Evolutionary conservation across 1,140 invertebrate genomes (phyloP).

Genomic region (Drosophila subobscura): DNA sequence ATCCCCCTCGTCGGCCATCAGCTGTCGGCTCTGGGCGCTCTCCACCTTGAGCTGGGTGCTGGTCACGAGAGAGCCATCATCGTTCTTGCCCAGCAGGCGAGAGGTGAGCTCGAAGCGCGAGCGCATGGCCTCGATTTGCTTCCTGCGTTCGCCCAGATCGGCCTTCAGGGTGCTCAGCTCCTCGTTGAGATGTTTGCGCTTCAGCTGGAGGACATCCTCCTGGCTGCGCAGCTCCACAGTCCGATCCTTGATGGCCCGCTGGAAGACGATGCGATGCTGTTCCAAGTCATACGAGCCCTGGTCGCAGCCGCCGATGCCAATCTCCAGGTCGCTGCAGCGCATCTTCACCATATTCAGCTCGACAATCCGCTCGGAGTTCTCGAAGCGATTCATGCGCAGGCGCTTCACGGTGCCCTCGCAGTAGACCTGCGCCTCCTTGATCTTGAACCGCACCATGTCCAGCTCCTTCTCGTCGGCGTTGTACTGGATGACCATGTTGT

Average conservation of each 20-base stretch:
- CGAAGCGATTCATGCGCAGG: constrained; percentile 83
- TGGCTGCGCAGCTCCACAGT: constrained; percentile 85
- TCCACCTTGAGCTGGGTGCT: constrained; percentile 87
- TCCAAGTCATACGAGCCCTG: constrained; percentile 86
- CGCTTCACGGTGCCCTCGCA: constrained; percentile 86
- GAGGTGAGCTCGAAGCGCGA: constrained; percentile 79
- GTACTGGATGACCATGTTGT: constrained; percentile 82
- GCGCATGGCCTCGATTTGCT: constrained; percentile 85
- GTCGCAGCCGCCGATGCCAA: constrained; percentile 84
- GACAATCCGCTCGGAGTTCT: constrained; percentile 86
- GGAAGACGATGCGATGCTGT: constrained; percentile 85
- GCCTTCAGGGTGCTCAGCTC: constrained; percentile 85
- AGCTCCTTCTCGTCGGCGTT: constrained; percentile 66
- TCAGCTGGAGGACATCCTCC: constrained; percentile 85
- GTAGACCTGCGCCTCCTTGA: constrained; percentile 83
- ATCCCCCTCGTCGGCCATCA: constrained; percentile 87
- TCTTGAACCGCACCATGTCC: constrained; percentile 76
- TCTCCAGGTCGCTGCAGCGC: constrained; percentile 85
- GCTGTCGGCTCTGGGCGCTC: constrained; percentile 86
- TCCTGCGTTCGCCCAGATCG: constrained; percentile 84
- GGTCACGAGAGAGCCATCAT: constrained; percentile 85
- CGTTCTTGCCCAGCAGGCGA: constrained; percentile 84
- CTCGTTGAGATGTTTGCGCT: constrained; percentile 85
- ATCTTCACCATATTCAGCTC: constrained; percentile 86
- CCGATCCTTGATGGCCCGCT: constrained; percentile 86